These are phyloP conservation scores for Gymnodraco acuticeps DNA, from an alignment of 2,797 vertebrate genomes.

Conservation along the genomic window DNA sequence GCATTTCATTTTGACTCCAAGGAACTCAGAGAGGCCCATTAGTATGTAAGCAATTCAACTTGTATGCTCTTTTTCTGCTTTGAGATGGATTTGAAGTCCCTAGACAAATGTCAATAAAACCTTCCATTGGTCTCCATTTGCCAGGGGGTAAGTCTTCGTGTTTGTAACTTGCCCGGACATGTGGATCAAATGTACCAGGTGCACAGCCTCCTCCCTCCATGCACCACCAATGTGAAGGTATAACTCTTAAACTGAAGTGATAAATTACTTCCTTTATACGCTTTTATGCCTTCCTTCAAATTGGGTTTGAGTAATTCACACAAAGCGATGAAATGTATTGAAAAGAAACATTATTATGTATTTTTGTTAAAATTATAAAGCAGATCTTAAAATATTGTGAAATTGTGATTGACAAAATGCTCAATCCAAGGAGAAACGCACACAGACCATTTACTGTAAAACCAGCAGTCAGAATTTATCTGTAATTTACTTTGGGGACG, in stretches of 20 bases:
- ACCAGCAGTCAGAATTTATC: no score
- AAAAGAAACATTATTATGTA: no score
- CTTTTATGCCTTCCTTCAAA: no score
- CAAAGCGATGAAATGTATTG: no score
- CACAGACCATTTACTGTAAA: no score
- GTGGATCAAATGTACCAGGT: neutral
- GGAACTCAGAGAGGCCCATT: neutral
- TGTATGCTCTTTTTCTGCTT: neutral
- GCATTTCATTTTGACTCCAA: fast-evolving
- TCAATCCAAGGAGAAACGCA: no score
- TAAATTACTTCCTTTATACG: neutral
- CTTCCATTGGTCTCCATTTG: neutral
- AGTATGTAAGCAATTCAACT: neutral
- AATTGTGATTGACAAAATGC: no score
- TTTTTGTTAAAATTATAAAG: no score
- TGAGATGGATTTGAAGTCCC: neutral
- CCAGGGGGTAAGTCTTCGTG: neutral
- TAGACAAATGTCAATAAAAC: neutral
- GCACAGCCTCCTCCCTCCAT: neutral
- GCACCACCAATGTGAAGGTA: neutral
- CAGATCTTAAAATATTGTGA: no score
- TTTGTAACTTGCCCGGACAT: neutral
- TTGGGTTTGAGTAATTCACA: no score
- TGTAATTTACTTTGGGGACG: no score
- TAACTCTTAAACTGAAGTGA: neutral